phyloP scores from a whole-genome alignment of 2,797 vertebrate genomes.

The Aphelocoma californica region DNA sequence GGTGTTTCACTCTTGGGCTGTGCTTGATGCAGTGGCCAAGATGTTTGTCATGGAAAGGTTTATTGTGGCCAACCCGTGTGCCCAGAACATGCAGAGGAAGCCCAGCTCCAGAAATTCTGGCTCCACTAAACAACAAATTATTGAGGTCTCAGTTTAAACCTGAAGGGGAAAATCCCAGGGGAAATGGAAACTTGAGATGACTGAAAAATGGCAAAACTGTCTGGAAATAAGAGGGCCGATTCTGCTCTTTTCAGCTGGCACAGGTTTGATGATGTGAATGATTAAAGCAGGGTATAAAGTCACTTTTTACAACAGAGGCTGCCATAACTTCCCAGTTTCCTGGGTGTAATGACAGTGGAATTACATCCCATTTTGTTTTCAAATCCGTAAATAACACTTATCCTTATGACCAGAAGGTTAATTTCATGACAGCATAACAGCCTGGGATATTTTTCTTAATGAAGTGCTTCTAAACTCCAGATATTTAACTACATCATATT shows the following conservation, averaged over 20 bases:
- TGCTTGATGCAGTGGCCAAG: neutral
- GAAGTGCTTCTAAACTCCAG: constrained; percentile 46
- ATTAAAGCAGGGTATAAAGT: neutral
- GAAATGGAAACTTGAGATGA: neutral
- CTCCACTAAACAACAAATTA: neutral
- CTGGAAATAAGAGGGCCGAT: neutral
- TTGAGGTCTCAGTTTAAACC: neutral
- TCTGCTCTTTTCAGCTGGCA: neutral
- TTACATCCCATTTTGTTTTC: constrained; percentile 24
- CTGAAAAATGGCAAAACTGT: neutral
- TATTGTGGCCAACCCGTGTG: neutral
- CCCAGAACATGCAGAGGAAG: neutral
- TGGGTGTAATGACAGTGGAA: neutral
- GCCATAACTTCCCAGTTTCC: neutral
- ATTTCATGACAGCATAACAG: constrained; percentile 35
- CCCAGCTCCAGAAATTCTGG: neutral
- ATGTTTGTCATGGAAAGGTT: neutral
- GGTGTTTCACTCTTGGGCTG: neutral
- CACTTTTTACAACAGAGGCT: neutral
- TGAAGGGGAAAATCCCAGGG: neutral
- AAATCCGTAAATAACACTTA: constrained; percentile 13
- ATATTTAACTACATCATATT: constrained; percentile 57
- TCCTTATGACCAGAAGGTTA: constrained; percentile 27
- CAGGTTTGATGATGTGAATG: neutral
- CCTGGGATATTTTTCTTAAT: constrained; percentile 53